Evolutionary conservation across 2,888 invertebrate species (phyloP), one percentile per base, ranked within the genome.

Genomic region (Neria commutata): DNA sequence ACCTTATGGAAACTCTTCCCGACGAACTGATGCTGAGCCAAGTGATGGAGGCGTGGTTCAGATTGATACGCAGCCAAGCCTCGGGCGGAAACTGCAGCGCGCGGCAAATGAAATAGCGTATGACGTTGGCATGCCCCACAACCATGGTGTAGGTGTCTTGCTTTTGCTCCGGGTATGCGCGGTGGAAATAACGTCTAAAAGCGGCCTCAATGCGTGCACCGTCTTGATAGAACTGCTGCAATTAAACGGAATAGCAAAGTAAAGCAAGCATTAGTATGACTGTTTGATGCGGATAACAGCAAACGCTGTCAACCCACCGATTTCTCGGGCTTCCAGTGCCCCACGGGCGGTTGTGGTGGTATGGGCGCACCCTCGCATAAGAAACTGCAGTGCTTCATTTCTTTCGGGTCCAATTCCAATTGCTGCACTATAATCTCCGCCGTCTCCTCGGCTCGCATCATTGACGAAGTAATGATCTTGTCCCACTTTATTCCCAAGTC

Each of bases 81-180:
- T 99, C 98, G 0, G 97, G 91, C 0, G 98, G 98, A 75, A 98
- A 91, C 81, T 99, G 99, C 40, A 99, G 84, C 0, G 96, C 97
- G 78, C 98, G 87, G 85, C 94, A 94, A n/a, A 93, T 89, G 76
- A 94, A 94, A 82, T 94, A 98, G 46, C 97, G 86, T 73, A 99
- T 99, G 21, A 99, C 98, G 82, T 99, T 99, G 3, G 94, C 98
- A 81, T 99, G 99, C 70, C 98, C 98, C 1, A 99, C 96, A 55
- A 98, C 83, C 42, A 99, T 79, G 33, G 97, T 96, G 79, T 92
- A 94, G 0, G 90, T 87, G 78, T 97, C 95, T 45, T 89, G 84
- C 1, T 86, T 85, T 81, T 98, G 96, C 0, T 85, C 84, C 0
- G 90, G 87, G 42, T 89, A 86, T 2, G 98, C 98, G 51, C 99